phyloP scores from a whole-genome alignment of 2,797 vertebrate species.

The Xenopus petersii region DNA sequence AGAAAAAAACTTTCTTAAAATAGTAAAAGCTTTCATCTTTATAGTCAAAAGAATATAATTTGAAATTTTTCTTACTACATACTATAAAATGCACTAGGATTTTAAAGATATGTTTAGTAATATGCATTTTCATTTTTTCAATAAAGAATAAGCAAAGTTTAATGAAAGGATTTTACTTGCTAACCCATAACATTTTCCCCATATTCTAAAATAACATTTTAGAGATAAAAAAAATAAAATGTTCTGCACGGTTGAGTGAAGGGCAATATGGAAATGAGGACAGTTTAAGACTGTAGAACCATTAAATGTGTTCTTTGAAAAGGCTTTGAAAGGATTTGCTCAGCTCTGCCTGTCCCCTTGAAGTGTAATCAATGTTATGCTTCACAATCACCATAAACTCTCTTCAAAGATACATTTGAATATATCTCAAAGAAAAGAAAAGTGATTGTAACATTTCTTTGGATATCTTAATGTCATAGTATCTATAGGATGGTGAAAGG shows the following conservation, averaged over 20 bases:
- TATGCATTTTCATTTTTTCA: slow-evolving; percentile 18
- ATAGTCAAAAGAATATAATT: slow-evolving; percentile 11
- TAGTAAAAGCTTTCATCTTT: slow-evolving; percentile 12
- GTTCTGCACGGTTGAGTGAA: slow-evolving; percentile 35
- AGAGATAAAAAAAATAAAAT: slow-evolving; percentile 32
- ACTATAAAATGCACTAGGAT: slow-evolving; percentile 8
- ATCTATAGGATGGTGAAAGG: slow-evolving; percentile 24
- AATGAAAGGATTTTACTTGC: slow-evolving; percentile 22
- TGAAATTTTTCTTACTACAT: not conserved
- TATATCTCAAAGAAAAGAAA: slow-evolving; percentile 44
- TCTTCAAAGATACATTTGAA: slow-evolving; percentile 48
- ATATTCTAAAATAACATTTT: slow-evolving; percentile 39
- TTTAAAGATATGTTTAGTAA: slow-evolving; percentile 11
- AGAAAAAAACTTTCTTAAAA: too few relatives aligned
- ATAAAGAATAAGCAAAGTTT: slow-evolving; percentile 5
- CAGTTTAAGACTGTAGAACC: slow-evolving; percentile 43
- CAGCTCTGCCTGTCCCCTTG: slow-evolving; percentile 42
- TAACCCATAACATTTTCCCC: slow-evolving; percentile 26
- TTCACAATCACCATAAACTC: slow-evolving; percentile 49
- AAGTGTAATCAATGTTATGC: slow-evolving; percentile 50
- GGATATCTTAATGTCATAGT: slow-evolving; percentile 39
- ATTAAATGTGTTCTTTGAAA: slow-evolving; percentile 47
- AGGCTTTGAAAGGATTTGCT: slow-evolving; percentile 43
- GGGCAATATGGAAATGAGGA: slow-evolving; percentile 47
- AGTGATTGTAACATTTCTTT: slow-evolving; percentile 41